Evolutionary conservation across 2,113 vertebrate genomes (phyloP).

Genomic region (Sialia sialis): DNA sequence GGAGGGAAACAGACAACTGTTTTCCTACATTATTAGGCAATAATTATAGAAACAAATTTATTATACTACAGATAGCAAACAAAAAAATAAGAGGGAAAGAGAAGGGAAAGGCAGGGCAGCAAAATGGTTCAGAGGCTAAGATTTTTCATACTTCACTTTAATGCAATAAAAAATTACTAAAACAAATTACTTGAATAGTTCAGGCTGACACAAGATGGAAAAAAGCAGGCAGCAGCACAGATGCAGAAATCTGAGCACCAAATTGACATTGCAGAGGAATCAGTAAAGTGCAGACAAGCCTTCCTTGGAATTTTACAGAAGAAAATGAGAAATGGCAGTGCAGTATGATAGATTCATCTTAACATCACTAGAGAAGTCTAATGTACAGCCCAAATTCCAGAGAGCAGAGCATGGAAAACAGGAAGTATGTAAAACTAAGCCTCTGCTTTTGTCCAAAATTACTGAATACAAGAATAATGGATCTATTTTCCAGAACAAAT

Average conservation of each 20-base stretch:
- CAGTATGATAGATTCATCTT: background rate
- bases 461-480: background rate
- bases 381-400: background rate
- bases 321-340: background rate
- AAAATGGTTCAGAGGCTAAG: background rate
- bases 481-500: background rate
- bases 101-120: background rate
- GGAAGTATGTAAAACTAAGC: background rate
- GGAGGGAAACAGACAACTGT: background rate
- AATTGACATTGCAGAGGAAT: background rate
- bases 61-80: background rate
- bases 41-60: background rate
- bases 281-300: rapidly evolving
- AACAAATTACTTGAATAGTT: background rate
- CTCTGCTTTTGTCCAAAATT: background rate
- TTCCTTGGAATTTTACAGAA: background rate
- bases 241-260: background rate
- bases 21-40: background rate
- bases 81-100: background rate
- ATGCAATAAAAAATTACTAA: background rate
- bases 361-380: background rate
- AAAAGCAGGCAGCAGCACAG: background rate
- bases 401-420: background rate
- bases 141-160: background rate
- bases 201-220: background rate